Evolutionary conservation across 2,888 invertebrate genomes (phyloP).

Genomic region (Anticlea derivata): DNA sequence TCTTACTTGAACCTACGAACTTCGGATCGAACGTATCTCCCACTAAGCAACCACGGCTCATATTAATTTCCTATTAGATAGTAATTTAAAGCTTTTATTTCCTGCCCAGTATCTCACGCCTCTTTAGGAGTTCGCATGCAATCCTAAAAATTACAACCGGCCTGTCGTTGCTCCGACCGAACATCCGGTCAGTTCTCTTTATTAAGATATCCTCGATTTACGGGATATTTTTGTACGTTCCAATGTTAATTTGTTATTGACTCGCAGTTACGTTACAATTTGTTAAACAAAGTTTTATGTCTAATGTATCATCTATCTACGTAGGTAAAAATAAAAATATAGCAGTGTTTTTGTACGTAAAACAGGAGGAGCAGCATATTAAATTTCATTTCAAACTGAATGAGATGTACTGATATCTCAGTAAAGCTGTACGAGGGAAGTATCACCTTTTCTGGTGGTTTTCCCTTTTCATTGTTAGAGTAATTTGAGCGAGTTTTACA

Average conservation of each 20-base stretch:
- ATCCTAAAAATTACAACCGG: conserved; percentile 4
- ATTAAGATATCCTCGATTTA: conserved; percentile 11
- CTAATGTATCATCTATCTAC: too few relatives aligned
- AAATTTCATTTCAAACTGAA: conserved; percentile 1
- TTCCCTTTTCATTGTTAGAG: conserved; percentile 30
- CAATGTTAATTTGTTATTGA: not conserved
- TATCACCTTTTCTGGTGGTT: conserved; percentile 30
- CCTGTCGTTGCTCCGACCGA: not conserved
- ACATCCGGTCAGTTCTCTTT: conserved; percentile 10
- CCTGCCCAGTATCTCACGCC: conserved; percentile 12
- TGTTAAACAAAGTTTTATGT: too few relatives aligned
- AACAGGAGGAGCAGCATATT: not conserved
- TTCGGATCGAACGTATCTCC: too few relatives aligned
- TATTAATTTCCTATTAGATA: too few relatives aligned
- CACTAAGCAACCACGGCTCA: too few relatives aligned
- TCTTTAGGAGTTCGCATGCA: not conserved
- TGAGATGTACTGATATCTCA: not conserved
- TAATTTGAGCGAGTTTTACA: conserved; percentile 34
- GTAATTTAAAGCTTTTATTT: conserved; percentile 7
- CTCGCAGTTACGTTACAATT: not conserved
- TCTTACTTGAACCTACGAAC: too few relatives aligned
- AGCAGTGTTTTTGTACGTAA: too few relatives aligned
- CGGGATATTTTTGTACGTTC: not conserved
- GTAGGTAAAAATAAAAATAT: too few relatives aligned
- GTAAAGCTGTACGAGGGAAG: conserved; percentile 10